phyloP scores from a whole-genome alignment of 2,797 vertebrate species.

The Oreochromis grahami region DNA sequence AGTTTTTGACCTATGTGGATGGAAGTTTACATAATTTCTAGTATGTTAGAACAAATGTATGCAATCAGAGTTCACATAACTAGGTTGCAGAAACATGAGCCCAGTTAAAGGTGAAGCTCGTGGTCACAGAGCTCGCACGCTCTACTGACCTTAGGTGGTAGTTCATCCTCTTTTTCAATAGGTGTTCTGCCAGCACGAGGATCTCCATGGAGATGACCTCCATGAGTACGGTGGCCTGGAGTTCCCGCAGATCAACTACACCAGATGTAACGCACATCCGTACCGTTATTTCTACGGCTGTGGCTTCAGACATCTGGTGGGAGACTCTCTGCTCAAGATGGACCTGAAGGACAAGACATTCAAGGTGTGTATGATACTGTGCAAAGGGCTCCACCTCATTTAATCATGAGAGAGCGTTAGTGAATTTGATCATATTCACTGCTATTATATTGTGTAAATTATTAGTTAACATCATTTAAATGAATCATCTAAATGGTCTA shows the following conservation, averaged over 20 bases:
- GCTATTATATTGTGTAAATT: background rate
- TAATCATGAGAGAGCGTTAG: background rate
- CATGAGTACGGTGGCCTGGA: conserved; percentile 83
- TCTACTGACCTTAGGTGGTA: background rate
- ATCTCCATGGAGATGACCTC: conserved; percentile 83
- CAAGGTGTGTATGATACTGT: conserved; percentile 70
- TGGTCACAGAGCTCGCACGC: background rate
- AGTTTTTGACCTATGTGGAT: background rate
- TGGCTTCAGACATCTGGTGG: conserved; percentile 86
- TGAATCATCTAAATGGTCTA: background rate
- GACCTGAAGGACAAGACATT: conserved; percentile 85
- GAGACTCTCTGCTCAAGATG: conserved; percentile 89
- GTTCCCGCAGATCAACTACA: conserved; percentile 93
- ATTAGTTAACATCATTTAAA: background rate
- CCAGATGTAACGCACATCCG: conserved; percentile 72
- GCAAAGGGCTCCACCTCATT: background rate
- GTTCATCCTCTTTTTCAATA: conserved; percentile 47
- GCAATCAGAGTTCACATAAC: background rate
- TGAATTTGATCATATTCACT: background rate
- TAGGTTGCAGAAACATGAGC: background rate
- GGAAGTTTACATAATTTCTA: background rate
- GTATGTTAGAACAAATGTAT: background rate
- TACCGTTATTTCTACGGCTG: conserved; percentile 92
- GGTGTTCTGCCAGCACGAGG: conserved; percentile 87
- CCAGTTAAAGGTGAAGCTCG: background rate